These are phyloP conservation scores for Lynx canadensis DNA, from an alignment of 2,113 vertebrate genomes.

Conservation along the genomic window DNA sequence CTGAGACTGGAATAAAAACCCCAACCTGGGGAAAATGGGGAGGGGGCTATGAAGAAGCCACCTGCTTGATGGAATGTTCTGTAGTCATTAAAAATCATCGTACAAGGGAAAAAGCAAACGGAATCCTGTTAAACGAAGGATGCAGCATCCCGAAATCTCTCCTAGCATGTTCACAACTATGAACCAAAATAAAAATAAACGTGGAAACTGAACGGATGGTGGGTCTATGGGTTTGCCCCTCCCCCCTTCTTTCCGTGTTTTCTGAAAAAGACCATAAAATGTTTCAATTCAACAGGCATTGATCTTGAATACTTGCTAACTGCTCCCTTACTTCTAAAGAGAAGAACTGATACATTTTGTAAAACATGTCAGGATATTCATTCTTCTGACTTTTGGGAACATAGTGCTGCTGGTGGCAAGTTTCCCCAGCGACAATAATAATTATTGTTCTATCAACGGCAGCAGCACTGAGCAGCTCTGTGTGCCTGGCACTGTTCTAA, in stretches of 20 bases:
- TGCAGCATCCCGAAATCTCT: conserved; percentile 16
- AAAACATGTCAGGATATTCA: background rate
- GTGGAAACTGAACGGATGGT: background rate
- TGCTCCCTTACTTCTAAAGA: background rate
- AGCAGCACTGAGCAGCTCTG: background rate
- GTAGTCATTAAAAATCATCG: background rate
- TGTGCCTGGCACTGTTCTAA: background rate
- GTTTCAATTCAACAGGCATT: background rate
- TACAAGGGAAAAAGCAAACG: background rate
- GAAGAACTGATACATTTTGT: background rate
- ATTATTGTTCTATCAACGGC: background rate
- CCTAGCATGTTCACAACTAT: background rate
- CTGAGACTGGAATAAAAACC: background rate
- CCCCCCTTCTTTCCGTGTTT: background rate
- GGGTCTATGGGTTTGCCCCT: background rate
- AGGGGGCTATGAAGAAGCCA: background rate
- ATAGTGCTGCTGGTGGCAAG: background rate
- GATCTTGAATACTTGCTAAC: background rate
- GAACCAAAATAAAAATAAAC: conserved; percentile 47
- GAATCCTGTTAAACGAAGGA: background rate
- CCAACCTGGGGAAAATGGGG: background rate
- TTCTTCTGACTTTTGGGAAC: conserved; percentile 9
- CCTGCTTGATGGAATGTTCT: background rate
- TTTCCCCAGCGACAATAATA: background rate
- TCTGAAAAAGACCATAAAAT: background rate